Conservation (phyloP, 2,888 invertebrate genomes). For the Tholera decimalis region DNA sequence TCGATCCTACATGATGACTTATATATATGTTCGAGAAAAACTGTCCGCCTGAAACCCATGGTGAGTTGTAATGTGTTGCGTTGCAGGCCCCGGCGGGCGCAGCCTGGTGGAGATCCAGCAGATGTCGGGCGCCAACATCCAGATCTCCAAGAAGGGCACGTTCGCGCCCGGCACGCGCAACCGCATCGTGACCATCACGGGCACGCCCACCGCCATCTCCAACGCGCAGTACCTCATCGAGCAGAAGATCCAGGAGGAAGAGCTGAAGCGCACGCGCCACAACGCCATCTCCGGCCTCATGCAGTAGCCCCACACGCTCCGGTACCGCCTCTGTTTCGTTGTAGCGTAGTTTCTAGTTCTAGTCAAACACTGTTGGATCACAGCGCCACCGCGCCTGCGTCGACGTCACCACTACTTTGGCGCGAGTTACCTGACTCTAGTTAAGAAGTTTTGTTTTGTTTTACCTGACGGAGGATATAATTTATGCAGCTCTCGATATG, state of each 20-base stretch:
- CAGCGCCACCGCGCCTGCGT: constrained; percentile 52
- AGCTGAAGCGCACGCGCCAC: constrained; percentile 98
- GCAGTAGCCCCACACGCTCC: constrained; percentile 87
- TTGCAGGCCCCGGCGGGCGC: constrained; percentile 97
- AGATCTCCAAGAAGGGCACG: constrained; percentile 99
- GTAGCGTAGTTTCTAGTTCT: constrained; percentile 71
- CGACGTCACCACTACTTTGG: constrained; percentile 56
- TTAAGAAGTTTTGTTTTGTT: constrained; percentile 78
- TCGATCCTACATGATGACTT: no score
- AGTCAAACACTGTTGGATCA: constrained; percentile 71
- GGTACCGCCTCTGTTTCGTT: constrained; percentile 53
- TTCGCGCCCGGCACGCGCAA: constrained; percentile 99
- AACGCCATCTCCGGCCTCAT: constrained; percentile 94
- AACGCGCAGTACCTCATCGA: constrained; percentile 99
- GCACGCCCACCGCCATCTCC: constrained; percentile 96
- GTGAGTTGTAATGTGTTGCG: no score
- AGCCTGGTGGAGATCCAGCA: constrained; percentile 99
- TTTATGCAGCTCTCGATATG: constrained; percentile 79
- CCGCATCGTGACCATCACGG: constrained; percentile 99
- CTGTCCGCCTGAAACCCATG: no score
- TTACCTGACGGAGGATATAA: constrained; percentile 74
- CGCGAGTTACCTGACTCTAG: constrained; percentile 85
- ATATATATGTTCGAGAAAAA: no score
- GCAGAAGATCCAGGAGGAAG: constrained; percentile 99
- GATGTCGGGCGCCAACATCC: constrained; percentile 99